These are phyloP conservation scores for Phalacrocorax pelagicus DNA, from an alignment of 2,113 vertebrate genomes.

Conservation along the genomic window DNA sequence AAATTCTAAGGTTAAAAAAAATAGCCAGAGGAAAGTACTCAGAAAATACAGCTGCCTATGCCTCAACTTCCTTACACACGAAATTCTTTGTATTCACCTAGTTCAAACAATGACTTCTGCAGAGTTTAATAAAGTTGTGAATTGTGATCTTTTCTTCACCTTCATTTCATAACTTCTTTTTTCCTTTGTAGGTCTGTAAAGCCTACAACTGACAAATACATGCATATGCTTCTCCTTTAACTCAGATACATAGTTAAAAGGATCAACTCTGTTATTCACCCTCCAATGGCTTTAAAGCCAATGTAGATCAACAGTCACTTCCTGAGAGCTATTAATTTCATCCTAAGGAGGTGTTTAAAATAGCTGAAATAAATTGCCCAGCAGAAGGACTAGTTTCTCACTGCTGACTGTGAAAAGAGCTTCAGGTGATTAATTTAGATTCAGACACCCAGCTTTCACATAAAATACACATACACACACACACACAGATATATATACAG, in stretches of 20 bases:
- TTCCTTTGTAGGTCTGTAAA: background rate
- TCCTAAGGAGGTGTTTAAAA: background rate
- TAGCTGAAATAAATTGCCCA: background rate
- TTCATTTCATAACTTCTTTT: background rate
- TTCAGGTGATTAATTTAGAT: background rate
- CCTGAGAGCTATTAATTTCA: background rate
- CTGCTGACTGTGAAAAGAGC: background rate
- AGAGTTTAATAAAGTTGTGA: background rate
- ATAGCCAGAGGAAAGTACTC: background rate
- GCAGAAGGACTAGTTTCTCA: background rate
- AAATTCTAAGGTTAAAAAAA: background rate
- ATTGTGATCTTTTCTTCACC: background rate
- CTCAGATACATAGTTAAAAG: background rate
- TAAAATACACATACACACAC: fast-evolving
- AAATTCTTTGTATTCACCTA: background rate
- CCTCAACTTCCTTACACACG: background rate
- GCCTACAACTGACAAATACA: background rate
- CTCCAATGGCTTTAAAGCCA: background rate
- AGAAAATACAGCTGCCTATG: background rate
- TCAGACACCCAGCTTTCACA: background rate
- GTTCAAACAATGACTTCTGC: background rate
- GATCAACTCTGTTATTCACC: background rate
- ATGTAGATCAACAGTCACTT: background rate
- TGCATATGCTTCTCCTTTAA: background rate
- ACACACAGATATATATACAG: fast-evolving